phyloP scores from a whole-genome alignment of 2,888 invertebrate genomes.

The Subacronicta megacephala region DNA sequence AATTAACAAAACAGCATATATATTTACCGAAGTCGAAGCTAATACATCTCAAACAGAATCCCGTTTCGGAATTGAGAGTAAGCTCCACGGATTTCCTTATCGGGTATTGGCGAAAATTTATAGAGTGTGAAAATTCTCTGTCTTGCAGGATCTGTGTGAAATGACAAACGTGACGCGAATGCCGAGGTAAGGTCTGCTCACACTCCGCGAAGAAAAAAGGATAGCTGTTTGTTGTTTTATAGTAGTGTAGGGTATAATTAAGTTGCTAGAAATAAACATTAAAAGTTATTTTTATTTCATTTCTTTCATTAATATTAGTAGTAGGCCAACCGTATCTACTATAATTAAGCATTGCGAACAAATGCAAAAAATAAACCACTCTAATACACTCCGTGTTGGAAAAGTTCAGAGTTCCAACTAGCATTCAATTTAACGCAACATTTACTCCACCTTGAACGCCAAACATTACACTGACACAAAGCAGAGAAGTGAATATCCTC shows the following conservation, averaged over 20 bases:
- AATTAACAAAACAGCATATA: constrained; percentile 40
- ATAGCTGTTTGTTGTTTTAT: neutral
- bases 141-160: constrained; percentile 75
- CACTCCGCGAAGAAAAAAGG: constrained; percentile 13
- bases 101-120: constrained; percentile 77
- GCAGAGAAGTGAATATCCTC: constrained; percentile 51
- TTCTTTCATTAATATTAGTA: no score
- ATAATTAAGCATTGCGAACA: no score
- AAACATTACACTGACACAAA: constrained; percentile 49
- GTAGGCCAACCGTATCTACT: no score
- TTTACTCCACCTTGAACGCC: constrained; percentile 36
- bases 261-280: no score
- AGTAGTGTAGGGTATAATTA: no score
- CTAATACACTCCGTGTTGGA: constrained; percentile 13
- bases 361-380: no score
- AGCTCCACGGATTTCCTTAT: constrained; percentile 72
- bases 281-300: no score
- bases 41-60: constrained; percentile 61
- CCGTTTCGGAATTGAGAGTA: constrained; percentile 60
- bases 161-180: constrained; percentile 83
- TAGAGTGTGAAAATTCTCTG: constrained; percentile 83
- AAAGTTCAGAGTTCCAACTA: constrained; percentile 9
- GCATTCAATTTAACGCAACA: constrained; percentile 48
- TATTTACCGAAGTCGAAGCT: constrained; percentile 58
- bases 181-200: constrained; percentile 44